These are phyloP conservation scores for Coptotermes formosanus DNA, from an alignment of 1,140 invertebrate genomes.

Conservation along the genomic window DNA sequence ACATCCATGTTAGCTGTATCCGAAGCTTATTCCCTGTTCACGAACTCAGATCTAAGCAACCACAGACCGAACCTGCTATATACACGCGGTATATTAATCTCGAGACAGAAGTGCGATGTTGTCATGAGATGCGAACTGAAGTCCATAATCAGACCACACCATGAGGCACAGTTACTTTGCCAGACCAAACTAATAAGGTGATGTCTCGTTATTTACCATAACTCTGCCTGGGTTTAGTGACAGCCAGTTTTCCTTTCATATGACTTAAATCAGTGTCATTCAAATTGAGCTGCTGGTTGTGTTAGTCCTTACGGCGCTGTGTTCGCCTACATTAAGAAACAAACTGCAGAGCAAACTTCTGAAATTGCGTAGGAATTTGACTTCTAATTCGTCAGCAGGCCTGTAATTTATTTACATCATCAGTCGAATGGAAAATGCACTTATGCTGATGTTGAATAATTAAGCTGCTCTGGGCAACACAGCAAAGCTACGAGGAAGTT, in stretches of 20 bases:
- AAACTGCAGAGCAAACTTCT: background rate
- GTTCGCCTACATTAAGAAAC: background rate
- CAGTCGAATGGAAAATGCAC: background rate
- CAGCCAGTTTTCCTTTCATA: background rate
- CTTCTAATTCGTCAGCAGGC: background rate
- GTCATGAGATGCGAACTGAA: background rate
- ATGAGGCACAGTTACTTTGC: background rate
- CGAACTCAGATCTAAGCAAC: no score
- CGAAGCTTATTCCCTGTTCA: no score
- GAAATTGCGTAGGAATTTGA: background rate
- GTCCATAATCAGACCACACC: background rate
- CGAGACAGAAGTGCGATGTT: background rate
- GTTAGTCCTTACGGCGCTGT: background rate
- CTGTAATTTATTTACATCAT: background rate
- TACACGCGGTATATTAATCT: background rate
- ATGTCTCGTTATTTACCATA: background rate
- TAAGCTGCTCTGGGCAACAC: background rate
- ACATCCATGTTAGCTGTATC: no score
- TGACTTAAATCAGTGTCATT: background rate
- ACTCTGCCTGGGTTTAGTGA: background rate
- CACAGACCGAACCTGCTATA: background rate
- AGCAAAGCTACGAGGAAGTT: background rate
- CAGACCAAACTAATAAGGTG: background rate
- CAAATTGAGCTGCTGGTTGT: background rate
- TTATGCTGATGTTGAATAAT: background rate